phyloP scores from a whole-genome alignment of 2,113 vertebrate species.

The Cygnus atratus region DNA sequence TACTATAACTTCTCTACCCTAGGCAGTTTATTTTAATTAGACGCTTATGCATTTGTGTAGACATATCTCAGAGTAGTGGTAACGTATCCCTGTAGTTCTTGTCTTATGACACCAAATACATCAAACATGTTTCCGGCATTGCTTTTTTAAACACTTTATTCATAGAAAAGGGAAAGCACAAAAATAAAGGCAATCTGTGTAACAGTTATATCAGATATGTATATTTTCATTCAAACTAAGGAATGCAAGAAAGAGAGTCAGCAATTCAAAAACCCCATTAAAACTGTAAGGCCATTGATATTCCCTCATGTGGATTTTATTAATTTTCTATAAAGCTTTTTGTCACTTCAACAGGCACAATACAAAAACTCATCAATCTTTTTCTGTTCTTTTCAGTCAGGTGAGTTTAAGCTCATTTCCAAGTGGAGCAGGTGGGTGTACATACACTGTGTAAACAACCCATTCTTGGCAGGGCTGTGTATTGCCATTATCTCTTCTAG shows the following conservation, averaged over 20 bases:
- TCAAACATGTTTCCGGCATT: not conserved
- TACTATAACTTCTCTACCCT: not conserved
- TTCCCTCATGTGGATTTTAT: not conserved
- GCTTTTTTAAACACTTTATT: not conserved
- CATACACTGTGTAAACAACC: constrained; percentile 26
- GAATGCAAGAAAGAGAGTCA: not conserved
- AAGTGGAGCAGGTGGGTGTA: constrained; percentile 23
- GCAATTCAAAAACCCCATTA: not conserved
- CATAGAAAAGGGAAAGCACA: not conserved
- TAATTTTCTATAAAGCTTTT: not conserved
- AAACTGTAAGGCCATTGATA: not conserved
- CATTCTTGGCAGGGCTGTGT: constrained; percentile 15
- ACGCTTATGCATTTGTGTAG: not conserved
- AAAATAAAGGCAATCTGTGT: not conserved
- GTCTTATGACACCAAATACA: not conserved
- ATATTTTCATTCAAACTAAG: not conserved
- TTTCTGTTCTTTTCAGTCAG: constrained; percentile 20
- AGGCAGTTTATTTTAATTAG: not conserved
- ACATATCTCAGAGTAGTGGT: not conserved
- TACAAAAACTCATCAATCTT: not conserved
- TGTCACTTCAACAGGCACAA: not conserved
- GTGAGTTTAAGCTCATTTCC: constrained; percentile 39
- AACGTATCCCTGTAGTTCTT: not conserved
- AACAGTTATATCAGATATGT: not conserved
- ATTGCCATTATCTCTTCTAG: constrained; percentile 46